Percentiles rank a stretch among this genome's conserved stretches.
Evolutionary conservation across 2,888 invertebrate species (phyloP).

Genomic region (Mycalesis mineus): DNA sequence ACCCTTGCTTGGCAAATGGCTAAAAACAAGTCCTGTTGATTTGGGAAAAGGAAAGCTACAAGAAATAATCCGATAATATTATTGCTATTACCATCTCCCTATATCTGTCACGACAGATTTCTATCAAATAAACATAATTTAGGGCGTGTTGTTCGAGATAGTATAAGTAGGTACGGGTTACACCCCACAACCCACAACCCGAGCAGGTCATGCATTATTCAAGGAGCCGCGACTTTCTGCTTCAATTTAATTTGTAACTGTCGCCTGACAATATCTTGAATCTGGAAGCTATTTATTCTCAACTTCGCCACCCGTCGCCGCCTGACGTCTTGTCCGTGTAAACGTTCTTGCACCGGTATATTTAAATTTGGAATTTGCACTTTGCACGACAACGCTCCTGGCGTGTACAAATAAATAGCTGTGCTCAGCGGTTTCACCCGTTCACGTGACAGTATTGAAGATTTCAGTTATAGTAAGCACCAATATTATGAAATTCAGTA

Average conservation of each 20-base stretch:
- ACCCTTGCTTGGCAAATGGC: too few relatives aligned
- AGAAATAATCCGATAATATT: background rate
- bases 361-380: background rate
- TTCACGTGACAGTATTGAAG: too few relatives aligned
- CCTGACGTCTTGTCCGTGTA: constrained; percentile 17
- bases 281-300: constrained; percentile 28
- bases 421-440: too few relatives aligned
- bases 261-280: constrained; percentile 29
- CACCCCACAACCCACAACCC: background rate
- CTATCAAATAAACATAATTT: background rate
- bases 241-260: constrained; percentile 27
- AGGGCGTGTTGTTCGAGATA: background rate
- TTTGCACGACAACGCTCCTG: background rate
- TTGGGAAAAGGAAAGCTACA: too few relatives aligned
- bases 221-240: constrained; percentile 10
- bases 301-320: constrained; percentile 14
- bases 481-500: too few relatives aligned
- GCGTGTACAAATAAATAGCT: too few relatives aligned
- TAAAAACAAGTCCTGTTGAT: too few relatives aligned
- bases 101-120: background rate
- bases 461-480: too few relatives aligned
- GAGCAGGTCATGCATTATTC: constrained; percentile 18
- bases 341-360: constrained; percentile 6
- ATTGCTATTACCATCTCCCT: background rate
- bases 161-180: background rate